Base-by-base conservation (phyloP, 2,797 vertebrate genomes). In the Gymnothorax javanicus region DNA sequence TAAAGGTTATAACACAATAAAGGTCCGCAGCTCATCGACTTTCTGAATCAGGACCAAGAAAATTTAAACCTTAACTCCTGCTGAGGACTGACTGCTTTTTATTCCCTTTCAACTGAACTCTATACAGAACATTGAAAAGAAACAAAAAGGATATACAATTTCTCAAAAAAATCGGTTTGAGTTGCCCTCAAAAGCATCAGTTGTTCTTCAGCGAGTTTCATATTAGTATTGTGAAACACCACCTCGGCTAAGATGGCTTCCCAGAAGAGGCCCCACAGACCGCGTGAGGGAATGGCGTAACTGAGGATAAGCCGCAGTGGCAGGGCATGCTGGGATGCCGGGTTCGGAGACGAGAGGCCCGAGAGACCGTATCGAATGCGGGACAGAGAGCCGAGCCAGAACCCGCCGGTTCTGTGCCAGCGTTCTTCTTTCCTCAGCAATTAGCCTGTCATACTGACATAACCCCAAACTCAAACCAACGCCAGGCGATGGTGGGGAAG, bases 341-440 rank as follows among this genome's bases (percentile, higher is more conserved):
- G 84, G 89, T 82, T 86, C 27, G 87, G 50, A 86, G 88, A 87
- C 90, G 5, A 87, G 87, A 89, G 87, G 86, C 88, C 56, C 43
- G 89, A 90, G 87, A 83, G 91, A 90, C 90, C 91, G 91, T 92
- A 91, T 77, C 92, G 93, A 93, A 94, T 92, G 93, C 91, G 92
- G 92, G 92, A 93, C 92, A 92, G 92, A 87, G 88, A 87, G 88
- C 87, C 88, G 89, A 91, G 94, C 92, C 93, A 94, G 92, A 82
- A 86, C 92, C 93, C 90, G 50, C 86, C 91, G 4, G 77, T 89
- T 91, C 93, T 93, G 92, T 85, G 23, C 93, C 91, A 89, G 91
- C 86, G 88, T 89, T 93, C 90, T 89, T 43, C 33, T 85, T 88
- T 92, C 89, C 87, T 69, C 85, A 89, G 91, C 90, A 94, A 95